Evolutionary conservation across 1,140 invertebrate genomes (phyloP).

Genomic region (Brachionus plicatilis): DNA sequence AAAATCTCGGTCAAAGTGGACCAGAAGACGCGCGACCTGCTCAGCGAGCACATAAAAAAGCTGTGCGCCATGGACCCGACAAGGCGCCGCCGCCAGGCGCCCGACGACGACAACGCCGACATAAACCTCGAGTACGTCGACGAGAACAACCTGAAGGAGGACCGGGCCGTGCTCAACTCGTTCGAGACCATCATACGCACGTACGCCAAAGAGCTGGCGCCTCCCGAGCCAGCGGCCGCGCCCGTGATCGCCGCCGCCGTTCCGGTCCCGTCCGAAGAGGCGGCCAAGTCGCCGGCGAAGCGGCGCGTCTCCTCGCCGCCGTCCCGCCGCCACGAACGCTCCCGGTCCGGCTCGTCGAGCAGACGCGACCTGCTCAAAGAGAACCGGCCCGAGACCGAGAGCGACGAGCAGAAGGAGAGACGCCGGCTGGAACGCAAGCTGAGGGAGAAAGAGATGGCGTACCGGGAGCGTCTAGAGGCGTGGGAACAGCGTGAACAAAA

Average conservation of each 20-base stretch:
- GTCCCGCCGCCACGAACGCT: neutral
- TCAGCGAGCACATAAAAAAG: conserved; percentile 75
- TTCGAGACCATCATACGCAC: conserved; percentile 74
- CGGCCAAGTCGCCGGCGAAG: neutral
- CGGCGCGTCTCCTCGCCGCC: neutral
- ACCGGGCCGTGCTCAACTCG: conserved; percentile 63
- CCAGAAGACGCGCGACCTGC: conserved; percentile 85
- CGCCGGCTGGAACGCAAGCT: conserved; percentile 82
- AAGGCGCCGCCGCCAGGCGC: neutral
- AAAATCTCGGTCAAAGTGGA: conserved; percentile 86
- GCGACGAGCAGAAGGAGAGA: conserved; percentile 81
- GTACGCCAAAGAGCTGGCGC: conserved; percentile 65
- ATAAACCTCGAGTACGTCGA: conserved; percentile 47
- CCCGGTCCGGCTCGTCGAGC: neutral
- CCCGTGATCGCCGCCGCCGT: neutral
- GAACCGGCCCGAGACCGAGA: conserved; percentile 60
- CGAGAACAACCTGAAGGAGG: conserved; percentile 49
- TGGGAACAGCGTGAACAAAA: conserved; percentile 90
- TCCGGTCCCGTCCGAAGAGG: neutral
- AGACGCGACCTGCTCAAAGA: neutral
- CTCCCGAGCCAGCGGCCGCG: neutral
- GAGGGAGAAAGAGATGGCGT: conserved; percentile 83
- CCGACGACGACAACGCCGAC: conserved; percentile 42
- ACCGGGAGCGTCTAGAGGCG: conserved; percentile 70
- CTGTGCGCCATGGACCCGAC: conserved; percentile 39